A percentile compares a stretch with the other conserved stretches of the same genome.
Evolutionary conservation across 2,113 vertebrate genomes (phyloP).

Genomic region (Oryzias woworae): DNA sequence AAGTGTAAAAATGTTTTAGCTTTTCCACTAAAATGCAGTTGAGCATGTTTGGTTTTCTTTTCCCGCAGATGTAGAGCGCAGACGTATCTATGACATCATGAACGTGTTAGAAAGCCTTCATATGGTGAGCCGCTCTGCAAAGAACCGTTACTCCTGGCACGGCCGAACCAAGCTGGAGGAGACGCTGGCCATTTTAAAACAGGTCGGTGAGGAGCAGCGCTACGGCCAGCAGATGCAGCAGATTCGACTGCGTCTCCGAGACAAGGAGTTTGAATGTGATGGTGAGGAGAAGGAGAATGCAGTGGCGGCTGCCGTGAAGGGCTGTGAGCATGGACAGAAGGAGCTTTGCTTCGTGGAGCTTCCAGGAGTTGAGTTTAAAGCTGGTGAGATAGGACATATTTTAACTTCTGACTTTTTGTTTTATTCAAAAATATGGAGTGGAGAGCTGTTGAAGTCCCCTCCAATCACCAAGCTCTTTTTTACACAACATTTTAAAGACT

Average conservation of each 20-base stretch:
- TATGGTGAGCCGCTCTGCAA: constrained; percentile 95
- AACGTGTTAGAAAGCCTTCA: constrained; percentile 96
- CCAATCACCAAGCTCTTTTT: no score
- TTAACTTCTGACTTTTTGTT: not conserved
- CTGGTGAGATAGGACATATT: constrained; percentile 75
- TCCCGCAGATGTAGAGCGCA: constrained; percentile 85
- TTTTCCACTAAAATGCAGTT: not conserved
- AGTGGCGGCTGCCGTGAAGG: constrained; percentile 40
- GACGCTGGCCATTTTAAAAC: constrained; percentile 86
- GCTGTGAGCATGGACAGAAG: constrained; percentile 65
- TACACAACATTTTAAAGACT: no score
- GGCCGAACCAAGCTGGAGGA: constrained; percentile 85
- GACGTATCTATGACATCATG: constrained; percentile 96
- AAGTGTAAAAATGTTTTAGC: not conserved
- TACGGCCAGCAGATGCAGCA: constrained; percentile 88
- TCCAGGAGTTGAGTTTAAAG: constrained; percentile 88
- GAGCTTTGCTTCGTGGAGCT: constrained; percentile 87
- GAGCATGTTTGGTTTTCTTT: not conserved
- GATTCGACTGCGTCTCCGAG: constrained; percentile 81
- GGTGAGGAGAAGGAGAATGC: constrained; percentile 78
- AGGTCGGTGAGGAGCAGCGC: constrained; percentile 83
- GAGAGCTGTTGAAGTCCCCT: no score
- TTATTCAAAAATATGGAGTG: not conserved
- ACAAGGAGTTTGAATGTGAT: constrained; percentile 77
- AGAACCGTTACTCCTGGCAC: constrained; percentile 93